Conservation (phyloP, 2,113 vertebrate species). For the Callopanchax toddi region DNA sequence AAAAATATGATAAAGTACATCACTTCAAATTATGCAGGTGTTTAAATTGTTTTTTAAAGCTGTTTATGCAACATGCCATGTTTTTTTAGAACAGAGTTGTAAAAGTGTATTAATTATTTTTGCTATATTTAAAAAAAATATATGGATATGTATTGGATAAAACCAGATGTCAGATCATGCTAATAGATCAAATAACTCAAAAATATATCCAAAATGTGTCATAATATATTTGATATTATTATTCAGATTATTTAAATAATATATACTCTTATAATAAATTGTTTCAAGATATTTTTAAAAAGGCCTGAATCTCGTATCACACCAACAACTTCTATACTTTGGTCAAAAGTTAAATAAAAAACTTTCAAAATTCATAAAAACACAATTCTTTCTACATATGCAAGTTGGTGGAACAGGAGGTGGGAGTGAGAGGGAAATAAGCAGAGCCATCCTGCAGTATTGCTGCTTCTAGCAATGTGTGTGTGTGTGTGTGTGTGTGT, state of each 20-base stretch:
- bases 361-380: slow-evolving; percentile 66
- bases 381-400: slow-evolving; percentile 64
- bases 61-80: too few species aligned
- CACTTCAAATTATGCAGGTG: background rate
- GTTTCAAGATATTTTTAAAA: background rate
- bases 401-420: slow-evolving; percentile 54
- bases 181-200: too few species aligned
- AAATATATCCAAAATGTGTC: too few species aligned
- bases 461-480: slow-evolving; percentile 66
- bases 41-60: too few species aligned
- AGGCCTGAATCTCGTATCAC: background rate
- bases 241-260: too few species aligned
- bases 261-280: background rate
- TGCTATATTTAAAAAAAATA: too few species aligned
- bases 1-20: too few species aligned
- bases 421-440: slow-evolving; percentile 61
- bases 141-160: too few species aligned
- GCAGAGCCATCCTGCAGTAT: slow-evolving; percentile 61
- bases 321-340: slow-evolving; percentile 15
- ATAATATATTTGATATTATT: too few species aligned
- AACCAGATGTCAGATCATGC: too few species aligned
- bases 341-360: slow-evolving; percentile 15
- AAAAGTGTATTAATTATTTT: too few species aligned
- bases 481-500: slow-evolving; percentile 42
- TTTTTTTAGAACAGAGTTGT: too few species aligned